A percentile compares a stretch with the other conserved stretches of the same genome.
phyloP scores from a whole-genome alignment of 2,888 invertebrate genomes.

The Perithous albicinctus region DNA sequence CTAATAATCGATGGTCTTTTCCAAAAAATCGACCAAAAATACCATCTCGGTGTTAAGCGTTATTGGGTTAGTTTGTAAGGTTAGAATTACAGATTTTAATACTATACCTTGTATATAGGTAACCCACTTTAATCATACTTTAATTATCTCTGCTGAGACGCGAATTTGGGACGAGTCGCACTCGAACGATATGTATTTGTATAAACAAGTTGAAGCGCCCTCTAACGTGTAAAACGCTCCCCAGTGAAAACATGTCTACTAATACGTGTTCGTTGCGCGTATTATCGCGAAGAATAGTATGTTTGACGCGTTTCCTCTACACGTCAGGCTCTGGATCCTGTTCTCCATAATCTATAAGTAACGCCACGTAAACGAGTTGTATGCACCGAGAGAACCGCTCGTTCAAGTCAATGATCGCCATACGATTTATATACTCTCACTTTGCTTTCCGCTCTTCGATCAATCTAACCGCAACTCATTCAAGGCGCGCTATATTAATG shows the following conservation, averaged over 20 bases:
- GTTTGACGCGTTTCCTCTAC: constrained; percentile 34
- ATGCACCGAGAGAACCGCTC: constrained; percentile 1
- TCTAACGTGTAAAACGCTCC: background rate
- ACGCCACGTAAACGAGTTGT: constrained; percentile 2
- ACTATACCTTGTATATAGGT: too few relatives aligned
- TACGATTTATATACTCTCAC: constrained; percentile 61
- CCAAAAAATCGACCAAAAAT: too few relatives aligned
- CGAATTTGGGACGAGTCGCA: background rate
- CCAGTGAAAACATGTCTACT: too few relatives aligned
- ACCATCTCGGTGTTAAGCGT: too few relatives aligned
- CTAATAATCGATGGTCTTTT: too few relatives aligned
- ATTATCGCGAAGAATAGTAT: constrained; percentile 16
- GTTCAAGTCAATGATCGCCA: constrained; percentile 51
- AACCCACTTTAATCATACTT: too few relatives aligned
- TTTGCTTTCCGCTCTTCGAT: constrained; percentile 44
- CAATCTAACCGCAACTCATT: constrained; percentile 35
- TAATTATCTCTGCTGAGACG: too few relatives aligned
- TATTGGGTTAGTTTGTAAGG: too few relatives aligned
- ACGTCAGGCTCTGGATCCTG: constrained; percentile 13
- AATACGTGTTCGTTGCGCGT: background rate
- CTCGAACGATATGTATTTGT: background rate
- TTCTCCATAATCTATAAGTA: constrained; percentile 6
- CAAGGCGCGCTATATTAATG: background rate
- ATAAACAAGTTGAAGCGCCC: background rate
- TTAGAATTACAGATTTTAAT: too few relatives aligned